phyloP scores from a whole-genome alignment of 37 sponge, comb jelly and placozoan genomes.

The Bolinopsis microptera region DNA sequence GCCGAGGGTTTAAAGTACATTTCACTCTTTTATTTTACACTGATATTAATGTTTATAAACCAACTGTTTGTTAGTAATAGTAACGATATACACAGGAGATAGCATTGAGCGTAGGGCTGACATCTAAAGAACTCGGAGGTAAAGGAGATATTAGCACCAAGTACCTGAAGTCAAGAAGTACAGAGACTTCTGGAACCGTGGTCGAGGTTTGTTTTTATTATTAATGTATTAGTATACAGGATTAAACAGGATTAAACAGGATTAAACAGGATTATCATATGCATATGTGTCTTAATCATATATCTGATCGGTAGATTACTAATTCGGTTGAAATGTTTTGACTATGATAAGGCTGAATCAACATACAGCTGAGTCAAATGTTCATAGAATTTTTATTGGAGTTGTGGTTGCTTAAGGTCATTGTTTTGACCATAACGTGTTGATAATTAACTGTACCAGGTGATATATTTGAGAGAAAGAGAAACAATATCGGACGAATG shows the following conservation, averaged over 20 bases:
- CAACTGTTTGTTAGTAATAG: background rate
- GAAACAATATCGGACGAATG: constrained; percentile 6
- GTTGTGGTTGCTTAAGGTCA: too few species aligned
- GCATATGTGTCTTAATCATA: too few species aligned
- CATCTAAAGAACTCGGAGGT: constrained; percentile 11
- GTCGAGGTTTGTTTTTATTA: background rate
- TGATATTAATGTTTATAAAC: background rate
- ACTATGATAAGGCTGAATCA: too few species aligned
- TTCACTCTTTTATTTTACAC: background rate
- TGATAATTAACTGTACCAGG: background rate
- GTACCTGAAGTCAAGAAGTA: background rate
- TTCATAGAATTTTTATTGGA: too few species aligned
- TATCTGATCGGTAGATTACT: too few species aligned
- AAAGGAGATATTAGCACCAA: constrained; percentile 15
- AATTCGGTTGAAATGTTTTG: too few species aligned
- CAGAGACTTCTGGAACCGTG: background rate
- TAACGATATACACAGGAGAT: background rate
- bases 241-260: too few species aligned
- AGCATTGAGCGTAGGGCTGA: background rate
- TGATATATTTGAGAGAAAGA: background rate
- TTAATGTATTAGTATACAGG: too few species aligned
- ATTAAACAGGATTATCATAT: too few species aligned
- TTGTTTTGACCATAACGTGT: too few species aligned
- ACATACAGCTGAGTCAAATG: too few species aligned
- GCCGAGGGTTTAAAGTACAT: background rate